Conservation (phyloP, 2,888 invertebrate genomes). For the Melanostoma mellinum region DNA sequence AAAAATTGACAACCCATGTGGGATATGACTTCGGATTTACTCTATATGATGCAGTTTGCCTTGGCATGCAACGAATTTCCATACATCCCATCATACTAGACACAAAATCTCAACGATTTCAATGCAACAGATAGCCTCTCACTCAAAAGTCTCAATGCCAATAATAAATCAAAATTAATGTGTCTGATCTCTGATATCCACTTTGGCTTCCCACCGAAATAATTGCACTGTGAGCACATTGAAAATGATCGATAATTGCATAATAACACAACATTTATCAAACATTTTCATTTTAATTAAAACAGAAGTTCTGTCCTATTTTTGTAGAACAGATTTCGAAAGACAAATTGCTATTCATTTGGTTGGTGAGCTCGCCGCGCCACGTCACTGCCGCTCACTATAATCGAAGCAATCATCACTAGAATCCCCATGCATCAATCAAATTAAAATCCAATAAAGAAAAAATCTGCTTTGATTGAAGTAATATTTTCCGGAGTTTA, state of each 20-base stretch:
- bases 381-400: background rate
- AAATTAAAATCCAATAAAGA: slow-evolving; percentile 68
- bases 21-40: too few relatives aligned
- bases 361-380: too few relatives aligned
- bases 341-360: slow-evolving; percentile 31
- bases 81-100: too few relatives aligned
- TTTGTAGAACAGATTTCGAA: slow-evolving; percentile 14
- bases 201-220: background rate
- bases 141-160: background rate
- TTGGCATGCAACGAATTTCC: too few relatives aligned
- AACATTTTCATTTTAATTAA: slow-evolving; percentile 37
- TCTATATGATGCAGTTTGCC: too few relatives aligned
- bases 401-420: slow-evolving; percentile 49
- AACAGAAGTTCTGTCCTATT: slow-evolving; percentile 54
- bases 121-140: too few relatives aligned
- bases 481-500: slow-evolving; percentile 45
- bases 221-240: background rate
- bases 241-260: slow-evolving; percentile 37
- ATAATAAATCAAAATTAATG: slow-evolving; percentile 22
- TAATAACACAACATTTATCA: slow-evolving; percentile 26
- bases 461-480: slow-evolving; percentile 55
- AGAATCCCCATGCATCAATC: slow-evolving; percentile 57
- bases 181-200: background rate
- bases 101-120: too few relatives aligned
- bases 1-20: too few relatives aligned